A percentile compares a stretch with the other conserved stretches of the same genome.
Evolutionary conservation across 1,140 invertebrate species (phyloP).

Genomic region (Paraescarpia echinospica): DNA sequence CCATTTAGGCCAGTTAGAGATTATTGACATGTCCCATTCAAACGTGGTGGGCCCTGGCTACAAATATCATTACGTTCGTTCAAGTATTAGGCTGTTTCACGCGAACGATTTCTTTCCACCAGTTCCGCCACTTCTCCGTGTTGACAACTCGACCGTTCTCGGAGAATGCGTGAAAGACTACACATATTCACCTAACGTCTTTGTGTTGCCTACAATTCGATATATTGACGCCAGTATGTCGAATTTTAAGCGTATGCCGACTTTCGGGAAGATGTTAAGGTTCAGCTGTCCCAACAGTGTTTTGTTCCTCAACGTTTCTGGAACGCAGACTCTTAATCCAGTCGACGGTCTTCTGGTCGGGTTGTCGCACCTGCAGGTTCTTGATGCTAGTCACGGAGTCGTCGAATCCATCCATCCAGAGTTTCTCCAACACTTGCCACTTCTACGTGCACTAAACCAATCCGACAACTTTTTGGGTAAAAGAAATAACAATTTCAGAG

Average conservation of each 20-base stretch:
- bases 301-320: not conserved
- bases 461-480: not conserved
- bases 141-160: not conserved
- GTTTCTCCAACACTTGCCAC: not conserved
- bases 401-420: not conserved
- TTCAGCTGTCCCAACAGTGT: not conserved
- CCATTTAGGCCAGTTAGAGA: not conserved
- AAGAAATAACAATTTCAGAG: not conserved
- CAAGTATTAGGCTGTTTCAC: not conserved
- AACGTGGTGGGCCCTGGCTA: not conserved
- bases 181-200: not conserved
- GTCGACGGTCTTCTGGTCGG: not conserved
- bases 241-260: not conserved
- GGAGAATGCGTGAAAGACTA: not conserved
- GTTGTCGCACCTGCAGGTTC: not conserved
- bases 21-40: not conserved
- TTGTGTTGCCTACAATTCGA: not conserved
- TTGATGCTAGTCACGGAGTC: not conserved
- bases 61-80: not conserved
- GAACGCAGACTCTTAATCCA: not conserved
- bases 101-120: not conserved
- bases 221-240: not conserved
- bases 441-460: not conserved
- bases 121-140: not conserved
- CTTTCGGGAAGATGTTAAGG: not conserved